Evolutionary conservation across 1,140 invertebrate genomes (phyloP), one percentile per base, ranked within the genome.

Genomic region (Stenopsyche tienmushanensis): DNA sequence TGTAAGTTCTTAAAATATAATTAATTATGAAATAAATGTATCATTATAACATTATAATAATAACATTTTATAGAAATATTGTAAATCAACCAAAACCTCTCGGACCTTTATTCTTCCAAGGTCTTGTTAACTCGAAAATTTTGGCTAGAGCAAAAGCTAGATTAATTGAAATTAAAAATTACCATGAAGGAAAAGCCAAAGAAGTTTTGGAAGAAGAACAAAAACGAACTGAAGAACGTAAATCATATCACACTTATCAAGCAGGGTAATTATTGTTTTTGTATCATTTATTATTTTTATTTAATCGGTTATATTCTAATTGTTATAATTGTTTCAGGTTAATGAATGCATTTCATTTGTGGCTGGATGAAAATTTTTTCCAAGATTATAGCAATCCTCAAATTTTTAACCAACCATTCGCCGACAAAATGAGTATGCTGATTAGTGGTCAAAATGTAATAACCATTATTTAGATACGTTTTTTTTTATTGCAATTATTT

Each of bases 91-190:
- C 13, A 8, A 70, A 67, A 45, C 55, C 42, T 5, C 29, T 70
- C 0, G 69, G 69, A 9, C 62, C 62, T 1, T 44, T 67, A 13
- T 70, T 70, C 52, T 70, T 70, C 17, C 54, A 67, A 47, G 69
- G 65, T 2, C 5, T 62, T n/a, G 58, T 65, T 1, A 70, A 70
- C 47, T 70, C 69, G 9, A 58, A 62, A 20, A 41, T 70, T 9
- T 47, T 70, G 29, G 62, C 26, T 1, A 64, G 49, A 34, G 69
- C 65, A 13, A 66, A 53, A 54, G 41, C 62, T 29, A n/a, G 69
- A 18, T 49, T 70, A 9, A 1, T 57, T 1, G 69, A 70, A 50
- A 54, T 49, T 5, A 54, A 58, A 49, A 25, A 8, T 13, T 65
- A 65, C 21, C 65, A 70, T 41, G 57, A 67, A 23, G 39, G 29